Conservation (phyloP, 2,888 invertebrate genomes). For the Tiliacea aurago region DNA sequence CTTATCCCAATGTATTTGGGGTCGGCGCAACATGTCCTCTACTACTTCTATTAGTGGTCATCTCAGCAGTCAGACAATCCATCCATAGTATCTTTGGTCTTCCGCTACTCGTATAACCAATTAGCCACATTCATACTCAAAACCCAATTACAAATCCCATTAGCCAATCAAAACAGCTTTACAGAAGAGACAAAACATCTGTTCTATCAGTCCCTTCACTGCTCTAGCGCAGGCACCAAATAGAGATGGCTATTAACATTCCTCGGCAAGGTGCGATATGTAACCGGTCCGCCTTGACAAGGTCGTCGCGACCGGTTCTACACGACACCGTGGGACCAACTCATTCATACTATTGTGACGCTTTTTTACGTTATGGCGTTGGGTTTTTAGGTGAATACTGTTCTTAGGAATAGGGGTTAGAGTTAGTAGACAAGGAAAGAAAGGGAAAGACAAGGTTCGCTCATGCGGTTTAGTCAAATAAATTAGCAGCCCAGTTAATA, state of each 20-base stretch:
- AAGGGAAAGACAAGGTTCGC: too few relatives aligned
- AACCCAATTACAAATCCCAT: constrained; percentile 19
- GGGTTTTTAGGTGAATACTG: constrained; percentile 25
- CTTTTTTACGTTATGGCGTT: constrained; percentile 31
- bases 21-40: neutral
- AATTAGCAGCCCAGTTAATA: neutral
- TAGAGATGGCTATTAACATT: constrained; percentile 58
- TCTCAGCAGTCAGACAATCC: too few relatives aligned
- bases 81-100: neutral
- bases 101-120: neutral
- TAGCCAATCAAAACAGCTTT: constrained; percentile 18
- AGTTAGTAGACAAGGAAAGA: too few relatives aligned
- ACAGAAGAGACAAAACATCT: constrained; percentile 38
- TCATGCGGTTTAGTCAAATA: neutral
- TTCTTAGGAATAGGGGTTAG: neutral
- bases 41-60: too few relatives aligned
- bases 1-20: neutral
- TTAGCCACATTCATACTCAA: neutral
- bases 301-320: constrained; percentile 72
- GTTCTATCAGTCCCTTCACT: constrained; percentile 31
- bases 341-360: constrained; percentile 61
- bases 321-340: constrained; percentile 62
- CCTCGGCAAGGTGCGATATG: constrained; percentile 59
- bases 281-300: constrained; percentile 79
- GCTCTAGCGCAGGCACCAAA: constrained; percentile 39